phyloP scores from a whole-genome alignment of 1,140 invertebrate species.

The Drosophila ogumai region DNA sequence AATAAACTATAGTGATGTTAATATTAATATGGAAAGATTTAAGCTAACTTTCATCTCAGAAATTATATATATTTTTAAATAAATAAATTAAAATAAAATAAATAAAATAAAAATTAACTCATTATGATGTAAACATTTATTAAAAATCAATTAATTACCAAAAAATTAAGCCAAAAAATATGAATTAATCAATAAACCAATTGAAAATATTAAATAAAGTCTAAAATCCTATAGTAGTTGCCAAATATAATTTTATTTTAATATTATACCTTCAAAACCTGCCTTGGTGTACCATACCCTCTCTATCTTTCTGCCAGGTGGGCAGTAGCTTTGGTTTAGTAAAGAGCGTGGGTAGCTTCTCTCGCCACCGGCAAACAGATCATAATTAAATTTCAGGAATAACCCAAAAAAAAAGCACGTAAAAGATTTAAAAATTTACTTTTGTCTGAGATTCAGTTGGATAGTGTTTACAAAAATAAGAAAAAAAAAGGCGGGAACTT shows the following conservation, averaged over 20 bases:
- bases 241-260: background rate
- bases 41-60: too few species aligned
- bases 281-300: background rate
- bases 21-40: background rate
- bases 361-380: slow-evolving; percentile 30
- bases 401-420: slow-evolving; percentile 2
- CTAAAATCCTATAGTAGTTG: too few species aligned
- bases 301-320: slow-evolving; percentile 2
- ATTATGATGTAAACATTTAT: too few species aligned
- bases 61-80: too few species aligned
- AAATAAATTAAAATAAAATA: too few species aligned
- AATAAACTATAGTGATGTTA: too few species aligned
- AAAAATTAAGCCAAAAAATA: too few species aligned
- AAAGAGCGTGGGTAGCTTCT: slow-evolving; percentile 21
- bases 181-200: too few species aligned
- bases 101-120: too few species aligned
- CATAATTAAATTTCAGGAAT: slow-evolving; percentile 36
- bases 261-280: background rate
- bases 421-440: slow-evolving; percentile 10
- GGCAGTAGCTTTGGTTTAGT: background rate
- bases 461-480: slow-evolving; percentile 4
- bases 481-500: background rate
- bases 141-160: too few species aligned
- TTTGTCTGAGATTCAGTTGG: slow-evolving; percentile 1
- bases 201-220: background rate